Base-by-base conservation (phyloP, 1,140 invertebrate species). In the Papilio machaon region DNA sequence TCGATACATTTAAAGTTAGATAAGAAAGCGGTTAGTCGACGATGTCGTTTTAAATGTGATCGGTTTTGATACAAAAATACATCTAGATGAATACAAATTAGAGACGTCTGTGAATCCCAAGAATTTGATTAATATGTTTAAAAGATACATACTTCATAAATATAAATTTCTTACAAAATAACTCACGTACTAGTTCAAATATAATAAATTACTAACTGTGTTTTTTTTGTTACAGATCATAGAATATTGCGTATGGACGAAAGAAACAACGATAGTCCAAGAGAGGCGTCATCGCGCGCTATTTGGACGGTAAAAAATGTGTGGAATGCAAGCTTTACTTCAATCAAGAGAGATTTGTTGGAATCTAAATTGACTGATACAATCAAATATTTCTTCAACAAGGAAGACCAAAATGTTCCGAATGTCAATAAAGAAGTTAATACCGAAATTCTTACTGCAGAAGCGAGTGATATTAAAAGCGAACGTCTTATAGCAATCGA, bases 211-310 rank as follows among this genome's bases (percentile, higher is more conserved):
- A 77, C 76, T 84, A 86, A 85, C 82, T 82, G 82, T 80, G 79
- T 83, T 82, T 86, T 88, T 86, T 78, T 93, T 93, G 91, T 94
- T 93, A 78, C 93, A 94, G 93, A 93, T 92, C 89, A 80, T 88
- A 91, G 87, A 90, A 92, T 80, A 85, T 84, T 87, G 91, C 93
- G 93, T 89, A 94, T 94, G 93, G 93, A 89, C 91, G 90, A 91
- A 87, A 91, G 87, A 87, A 90, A 88, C 85, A 87, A 86, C 80
- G 82, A 83, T 38, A 91, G 93, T 94, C 93, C 92, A 91, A 90
- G 83, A 79, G 85, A 90, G 82, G 93, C 92, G 93, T 93, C 92
- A 38, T 83, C 89, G 90, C 85, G 91, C 92, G 92, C 92, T 91
- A 88, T 90, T 90, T 91, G 93, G 93, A 91, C 93, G 82, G 74